Percentiles rank a stretch among this genome's conserved stretches.
phyloP scores from a whole-genome alignment of 2,113 vertebrate species.

The Perca flavescens region DNA sequence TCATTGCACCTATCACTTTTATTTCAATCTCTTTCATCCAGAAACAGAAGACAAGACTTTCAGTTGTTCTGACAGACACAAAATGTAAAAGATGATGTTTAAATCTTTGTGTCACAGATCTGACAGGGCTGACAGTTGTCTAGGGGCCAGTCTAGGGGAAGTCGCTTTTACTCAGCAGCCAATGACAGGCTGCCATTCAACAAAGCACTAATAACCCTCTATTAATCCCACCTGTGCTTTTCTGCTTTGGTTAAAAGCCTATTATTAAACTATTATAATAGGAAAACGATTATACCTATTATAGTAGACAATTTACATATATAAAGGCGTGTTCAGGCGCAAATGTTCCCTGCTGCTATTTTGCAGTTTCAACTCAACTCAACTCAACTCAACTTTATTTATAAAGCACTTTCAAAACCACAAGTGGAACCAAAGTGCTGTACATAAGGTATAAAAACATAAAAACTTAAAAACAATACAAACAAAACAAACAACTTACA shows the following conservation, averaged over 20 bases:
- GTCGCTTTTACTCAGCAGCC: conserved; percentile 9
- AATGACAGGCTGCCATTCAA: conserved; percentile 21
- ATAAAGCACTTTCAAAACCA: no score
- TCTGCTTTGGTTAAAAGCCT: conserved; percentile 1
- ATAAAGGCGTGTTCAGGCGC: not conserved
- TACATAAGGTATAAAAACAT: no score
- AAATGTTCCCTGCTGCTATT: no score
- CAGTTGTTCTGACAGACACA: not conserved
- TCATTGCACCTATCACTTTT: not conserved
- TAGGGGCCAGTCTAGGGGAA: not conserved
- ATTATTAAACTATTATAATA: conserved; percentile 1
- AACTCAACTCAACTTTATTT: no score
- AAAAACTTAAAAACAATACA: no score
- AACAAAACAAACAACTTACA: no score
- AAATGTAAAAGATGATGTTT: conserved; percentile 13
- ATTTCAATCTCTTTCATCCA: not conserved
- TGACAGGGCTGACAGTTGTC: not conserved
- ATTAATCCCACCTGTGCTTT: conserved; percentile 17
- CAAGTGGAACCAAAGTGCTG: no score
- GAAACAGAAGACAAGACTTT: not conserved
- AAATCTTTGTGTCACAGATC: conserved; percentile 10
- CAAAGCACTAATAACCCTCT: conserved; percentile 14
- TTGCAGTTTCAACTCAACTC: no score
- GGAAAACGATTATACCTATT: conserved; percentile 21
- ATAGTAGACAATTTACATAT: conserved; percentile 24